Evolutionary conservation across 1,140 invertebrate species (phyloP), one percentile per base, ranked within the genome.

Genomic region (Oedothorax gibbosus): DNA sequence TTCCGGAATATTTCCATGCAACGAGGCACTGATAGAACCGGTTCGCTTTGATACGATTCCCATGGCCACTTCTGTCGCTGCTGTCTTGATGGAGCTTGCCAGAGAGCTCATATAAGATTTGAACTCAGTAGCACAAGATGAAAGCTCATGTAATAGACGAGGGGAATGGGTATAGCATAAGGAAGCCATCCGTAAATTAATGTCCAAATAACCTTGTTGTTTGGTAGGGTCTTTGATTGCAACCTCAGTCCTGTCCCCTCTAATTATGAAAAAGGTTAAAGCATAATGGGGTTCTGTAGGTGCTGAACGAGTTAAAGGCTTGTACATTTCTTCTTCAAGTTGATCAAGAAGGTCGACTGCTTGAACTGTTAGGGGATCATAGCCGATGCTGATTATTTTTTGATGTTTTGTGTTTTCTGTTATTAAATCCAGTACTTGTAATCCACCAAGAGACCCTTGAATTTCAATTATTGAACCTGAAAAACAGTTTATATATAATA

Each of bases 141-240:
- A 88, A 49, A 98, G 90, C 89, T 98, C 97, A n/a, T 93, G 92
- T 15, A 98, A 91, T 88, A 98, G 93, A 81, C 94, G 92, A 0
- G 95, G 94, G 51, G 95, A 97, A 90, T 99, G 97, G 1, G 95
- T 96, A 90, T 98, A 98, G 92, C 95, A 97, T 56, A 98, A 94
- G 57, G 96, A 97, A 0, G 96, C 97, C 92, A 99, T 94, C 82
- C 94, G 92, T 73, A 98, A 91, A 51, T 90, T 91, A 21, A 95
- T 90, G 57, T 88, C 89, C 62, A 92, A 90, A 90, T 88, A 92
- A 18, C 81, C 81, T 66, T 84, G 71, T 50, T 81, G 78, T 15
- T 71, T 81, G 51, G 5, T 18, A 12, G 66, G n/a, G n/a, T 69
- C 35, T 50, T 75, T 60, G 15, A 15, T 9, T 20, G 50, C 6